A percentile compares a stretch with the other conserved stretches of the same genome.
These are phyloP conservation scores for Hydrozoanthus tunicans DNA, from an alignment of 64 coral and sea anemone species.

Conservation along the genomic window DNA sequence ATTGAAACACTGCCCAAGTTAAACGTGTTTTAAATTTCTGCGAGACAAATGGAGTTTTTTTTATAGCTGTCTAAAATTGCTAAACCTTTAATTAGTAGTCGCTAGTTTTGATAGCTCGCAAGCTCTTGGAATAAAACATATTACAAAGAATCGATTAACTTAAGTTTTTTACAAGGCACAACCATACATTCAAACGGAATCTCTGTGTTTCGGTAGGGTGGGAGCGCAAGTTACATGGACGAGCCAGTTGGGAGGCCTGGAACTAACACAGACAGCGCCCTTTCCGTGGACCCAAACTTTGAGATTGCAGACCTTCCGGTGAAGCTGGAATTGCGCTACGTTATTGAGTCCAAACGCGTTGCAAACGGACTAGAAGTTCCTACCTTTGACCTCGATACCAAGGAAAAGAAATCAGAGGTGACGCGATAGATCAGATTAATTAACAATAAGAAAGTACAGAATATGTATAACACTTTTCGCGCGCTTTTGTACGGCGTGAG, in stretches of 20 bases:
- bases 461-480: too few relatives aligned
- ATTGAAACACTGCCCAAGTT: too few relatives aligned
- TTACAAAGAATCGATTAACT: neutral
- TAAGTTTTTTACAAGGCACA: neutral
- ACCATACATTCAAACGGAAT: neutral
- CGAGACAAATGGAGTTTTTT: too few relatives aligned
- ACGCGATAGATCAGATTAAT: neutral
- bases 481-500: too few relatives aligned
- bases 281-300: slow-evolving; percentile 79
- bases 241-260: slow-evolving; percentile 61
- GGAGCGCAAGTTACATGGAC: slow-evolving; percentile 70
- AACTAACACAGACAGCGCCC: slow-evolving; percentile 58
- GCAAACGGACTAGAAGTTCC: slow-evolving; percentile 83
- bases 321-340: slow-evolving; percentile 87
- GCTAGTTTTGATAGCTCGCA: too few relatives aligned
- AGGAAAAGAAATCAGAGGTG: slow-evolving; percentile 68
- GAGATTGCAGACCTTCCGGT: slow-evolving; percentile 92
- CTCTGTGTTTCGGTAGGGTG: slow-evolving; percentile 25
- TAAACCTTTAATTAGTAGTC: too few relatives aligned
- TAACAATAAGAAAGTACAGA: too few relatives aligned
- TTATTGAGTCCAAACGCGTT: slow-evolving; percentile 85
- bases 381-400: slow-evolving; percentile 57
- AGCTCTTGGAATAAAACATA: neutral
- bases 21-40: too few relatives aligned
- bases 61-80: too few relatives aligned